A percentile compares a stretch with the other conserved stretches of the same genome.
Evolutionary conservation across 2,888 invertebrate species (phyloP).

Genomic region (Xanthorhoe designata): DNA sequence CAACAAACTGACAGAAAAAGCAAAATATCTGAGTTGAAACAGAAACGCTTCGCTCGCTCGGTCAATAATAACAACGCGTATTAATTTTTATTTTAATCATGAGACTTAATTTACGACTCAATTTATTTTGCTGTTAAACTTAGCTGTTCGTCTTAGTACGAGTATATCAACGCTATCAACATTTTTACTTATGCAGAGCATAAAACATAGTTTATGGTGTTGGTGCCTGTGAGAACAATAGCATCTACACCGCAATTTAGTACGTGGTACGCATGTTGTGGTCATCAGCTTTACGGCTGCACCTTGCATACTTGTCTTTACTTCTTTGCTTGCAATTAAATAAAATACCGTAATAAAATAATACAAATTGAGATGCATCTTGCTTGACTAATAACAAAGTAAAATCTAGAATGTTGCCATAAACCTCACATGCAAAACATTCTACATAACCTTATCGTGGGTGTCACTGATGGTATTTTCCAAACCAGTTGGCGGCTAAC

Average conservation of each 20-base stretch:
- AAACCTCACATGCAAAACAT: constrained; percentile 5
- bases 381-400: background rate
- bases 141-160: background rate
- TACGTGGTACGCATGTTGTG: constrained; percentile 55
- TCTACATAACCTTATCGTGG: constrained; percentile 26
- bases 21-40: no score
- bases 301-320: constrained; percentile 8
- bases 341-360: no score
- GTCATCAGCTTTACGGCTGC: constrained; percentile 38
- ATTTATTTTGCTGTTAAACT: background rate
- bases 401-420: constrained; percentile 29
- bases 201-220: constrained; percentile 32
- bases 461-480: constrained; percentile 43
- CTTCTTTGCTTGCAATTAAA: constrained; percentile 9
- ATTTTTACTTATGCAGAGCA: constrained; percentile 10
- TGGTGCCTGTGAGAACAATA: constrained; percentile 54
- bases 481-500: constrained; percentile 58
- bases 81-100: background rate
- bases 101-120: background rate
- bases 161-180: background rate
- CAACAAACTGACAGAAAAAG: no score
- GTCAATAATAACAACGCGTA: no score
- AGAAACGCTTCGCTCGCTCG: no score
- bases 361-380: background rate
- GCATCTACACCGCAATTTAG: constrained; percentile 58